phyloP scores from a whole-genome alignment of 2,797 vertebrate species.

The Pseudomugil gertrudae region DNA sequence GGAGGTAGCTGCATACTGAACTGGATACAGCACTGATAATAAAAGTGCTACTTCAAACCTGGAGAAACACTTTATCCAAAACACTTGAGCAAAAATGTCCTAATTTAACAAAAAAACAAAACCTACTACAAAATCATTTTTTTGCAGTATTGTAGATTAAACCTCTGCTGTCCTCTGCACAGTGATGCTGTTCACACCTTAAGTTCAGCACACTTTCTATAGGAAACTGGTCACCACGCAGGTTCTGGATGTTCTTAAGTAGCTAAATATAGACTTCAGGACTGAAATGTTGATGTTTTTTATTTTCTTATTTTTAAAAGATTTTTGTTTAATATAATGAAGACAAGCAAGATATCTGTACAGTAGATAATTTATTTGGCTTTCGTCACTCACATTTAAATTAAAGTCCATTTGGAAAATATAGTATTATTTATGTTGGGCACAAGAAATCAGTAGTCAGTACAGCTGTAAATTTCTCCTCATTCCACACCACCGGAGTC shows the following conservation, averaged over 20 bases:
- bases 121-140: no score
- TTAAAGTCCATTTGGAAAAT: no score
- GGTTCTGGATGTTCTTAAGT: not conserved
- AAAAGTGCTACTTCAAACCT: not conserved
- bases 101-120: no score
- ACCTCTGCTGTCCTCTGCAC: not conserved
- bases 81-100: no score
- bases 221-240: not conserved
- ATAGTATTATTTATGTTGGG: not conserved
- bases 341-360: not conserved
- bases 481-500: no score
- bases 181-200: not conserved
- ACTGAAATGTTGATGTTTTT: not conserved
- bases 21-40: not conserved
- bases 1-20: no score
- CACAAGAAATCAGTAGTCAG: not conserved
- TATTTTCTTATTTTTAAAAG: not conserved
- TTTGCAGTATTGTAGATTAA: not conserved
- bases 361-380: not conserved
- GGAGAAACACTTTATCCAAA: no score
- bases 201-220: not conserved
- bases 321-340: not conserved
- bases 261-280: not conserved
- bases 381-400: no score
- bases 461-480: not conserved